Evolutionary conservation across 2,113 vertebrate genomes (phyloP).

Genomic region (Myiozetetes cayanensis): DNA sequence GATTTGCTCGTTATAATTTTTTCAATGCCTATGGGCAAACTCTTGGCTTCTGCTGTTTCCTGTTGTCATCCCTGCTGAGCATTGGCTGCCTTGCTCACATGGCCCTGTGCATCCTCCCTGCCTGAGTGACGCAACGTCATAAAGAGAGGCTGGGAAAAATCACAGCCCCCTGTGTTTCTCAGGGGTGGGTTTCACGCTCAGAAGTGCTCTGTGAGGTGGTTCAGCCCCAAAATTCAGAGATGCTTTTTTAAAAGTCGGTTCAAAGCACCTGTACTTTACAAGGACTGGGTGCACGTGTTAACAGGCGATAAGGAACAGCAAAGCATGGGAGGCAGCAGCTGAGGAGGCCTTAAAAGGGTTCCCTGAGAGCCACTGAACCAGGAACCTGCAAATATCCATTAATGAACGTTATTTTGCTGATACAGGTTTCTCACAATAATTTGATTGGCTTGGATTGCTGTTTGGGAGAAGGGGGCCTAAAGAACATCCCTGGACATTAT

Average conservation of each 20-base stretch:
- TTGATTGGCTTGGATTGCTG: neutral
- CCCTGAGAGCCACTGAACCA: neutral
- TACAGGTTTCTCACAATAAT: neutral
- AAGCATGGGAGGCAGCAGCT: neutral
- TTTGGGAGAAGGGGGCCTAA: neutral
- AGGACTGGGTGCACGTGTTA: neutral
- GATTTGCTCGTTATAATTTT: slow-evolving; percentile 41
- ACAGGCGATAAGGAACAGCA: neutral
- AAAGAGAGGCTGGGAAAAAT: neutral
- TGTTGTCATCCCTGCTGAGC: neutral
- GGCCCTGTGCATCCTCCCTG: neutral
- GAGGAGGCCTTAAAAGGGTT: neutral
- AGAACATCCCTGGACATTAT: neutral
- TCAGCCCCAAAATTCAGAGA: neutral
- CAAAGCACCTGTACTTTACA: neutral
- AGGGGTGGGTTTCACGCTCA: neutral
- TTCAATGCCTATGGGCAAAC: slow-evolving; percentile 47
- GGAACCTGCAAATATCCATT: neutral
- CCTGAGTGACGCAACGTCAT: fast-evolving
- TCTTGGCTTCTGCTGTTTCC: slow-evolving; percentile 27
- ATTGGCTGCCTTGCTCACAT: neutral
- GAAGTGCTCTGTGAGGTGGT: neutral
- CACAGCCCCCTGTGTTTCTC: fast-evolving
- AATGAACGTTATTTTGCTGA: neutral
- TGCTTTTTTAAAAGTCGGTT: neutral